phyloP scores from a whole-genome alignment of 2,113 vertebrate species.

The Porphyrio hochstetteri region DNA sequence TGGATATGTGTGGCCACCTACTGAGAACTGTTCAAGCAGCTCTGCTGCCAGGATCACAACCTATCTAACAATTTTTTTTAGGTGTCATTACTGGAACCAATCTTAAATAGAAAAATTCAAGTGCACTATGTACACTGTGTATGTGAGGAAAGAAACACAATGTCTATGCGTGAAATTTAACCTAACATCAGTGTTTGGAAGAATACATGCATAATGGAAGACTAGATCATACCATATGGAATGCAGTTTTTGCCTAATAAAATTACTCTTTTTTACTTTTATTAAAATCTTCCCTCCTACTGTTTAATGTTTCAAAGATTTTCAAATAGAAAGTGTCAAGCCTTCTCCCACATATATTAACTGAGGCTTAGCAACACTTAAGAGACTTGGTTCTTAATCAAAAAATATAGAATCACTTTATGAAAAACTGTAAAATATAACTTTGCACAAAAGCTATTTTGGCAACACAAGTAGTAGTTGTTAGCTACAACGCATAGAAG shows the following conservation, averaged over 20 bases:
- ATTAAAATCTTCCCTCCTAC: slow-evolving; percentile 7
- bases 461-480: slow-evolving; percentile 49
- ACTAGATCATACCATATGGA: neutral
- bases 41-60: neutral
- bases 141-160: neutral
- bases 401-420: slow-evolving; percentile 53
- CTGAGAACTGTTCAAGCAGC: neutral
- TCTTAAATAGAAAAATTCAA: neutral
- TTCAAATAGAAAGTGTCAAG: slow-evolving; percentile 33
- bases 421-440: slow-evolving; percentile 53
- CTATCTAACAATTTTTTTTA: neutral
- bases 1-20: neutral
- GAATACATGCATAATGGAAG: neutral
- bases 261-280: neutral
- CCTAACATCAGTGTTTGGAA: neutral
- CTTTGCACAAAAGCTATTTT: slow-evolving; percentile 70
- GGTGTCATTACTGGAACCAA: neutral
- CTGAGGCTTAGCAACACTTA: slow-evolving; percentile 17
- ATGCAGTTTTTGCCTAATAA: neutral
- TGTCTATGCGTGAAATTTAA: neutral
- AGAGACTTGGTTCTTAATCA: slow-evolving; percentile 17
- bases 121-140: neutral
- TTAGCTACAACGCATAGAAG: neutral
- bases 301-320: slow-evolving; percentile 2
- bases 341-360: neutral